Evolutionary conservation across 1,140 invertebrate species (phyloP).

Genomic region (Chlorops oryzae): DNA sequence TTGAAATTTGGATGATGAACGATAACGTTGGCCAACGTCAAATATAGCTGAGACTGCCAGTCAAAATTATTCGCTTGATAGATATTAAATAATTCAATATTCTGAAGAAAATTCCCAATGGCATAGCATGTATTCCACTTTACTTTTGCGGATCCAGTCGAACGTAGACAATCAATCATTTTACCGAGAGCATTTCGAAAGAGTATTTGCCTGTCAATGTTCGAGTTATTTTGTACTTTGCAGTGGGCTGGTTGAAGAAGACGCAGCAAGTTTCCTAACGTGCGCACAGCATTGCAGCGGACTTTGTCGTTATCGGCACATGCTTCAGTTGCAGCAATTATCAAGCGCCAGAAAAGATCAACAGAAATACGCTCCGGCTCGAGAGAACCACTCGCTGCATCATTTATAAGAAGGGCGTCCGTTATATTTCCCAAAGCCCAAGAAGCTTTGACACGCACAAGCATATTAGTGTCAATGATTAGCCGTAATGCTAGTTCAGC

Average conservation of each 20-base stretch:
- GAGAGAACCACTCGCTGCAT: not conserved
- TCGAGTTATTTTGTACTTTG: constrained; percentile 35
- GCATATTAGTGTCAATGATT: constrained; percentile 58
- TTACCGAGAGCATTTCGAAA: constrained; percentile 54
- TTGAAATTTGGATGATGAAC: constrained; percentile 58
- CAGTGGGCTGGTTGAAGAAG: constrained; percentile 55
- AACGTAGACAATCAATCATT: constrained; percentile 61
- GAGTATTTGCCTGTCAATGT: constrained; percentile 35
- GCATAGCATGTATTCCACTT: constrained; percentile 89
- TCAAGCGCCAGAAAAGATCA: constrained; percentile 60
- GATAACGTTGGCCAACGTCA: constrained; percentile 49
- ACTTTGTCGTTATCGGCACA: constrained; percentile 69
- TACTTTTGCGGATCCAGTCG: constrained; percentile 73
- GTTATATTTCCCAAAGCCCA: constrained; percentile 81
- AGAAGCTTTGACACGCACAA: constrained; percentile 68
- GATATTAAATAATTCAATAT: constrained; percentile 52
- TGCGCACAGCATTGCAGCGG: constrained; percentile 71
- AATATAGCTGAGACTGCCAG: constrained; percentile 47
- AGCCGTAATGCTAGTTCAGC: constrained; percentile 60
- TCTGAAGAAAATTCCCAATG: constrained; percentile 68
- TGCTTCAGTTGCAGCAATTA: constrained; percentile 58
- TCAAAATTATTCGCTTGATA: constrained; percentile 2
- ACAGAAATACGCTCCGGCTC: constrained; percentile 61
- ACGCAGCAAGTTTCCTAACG: constrained; percentile 71
- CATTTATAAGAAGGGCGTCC: constrained; percentile 56